Conservation (phyloP, 1,140 invertebrate species). For the Pogonus chalceus region DNA sequence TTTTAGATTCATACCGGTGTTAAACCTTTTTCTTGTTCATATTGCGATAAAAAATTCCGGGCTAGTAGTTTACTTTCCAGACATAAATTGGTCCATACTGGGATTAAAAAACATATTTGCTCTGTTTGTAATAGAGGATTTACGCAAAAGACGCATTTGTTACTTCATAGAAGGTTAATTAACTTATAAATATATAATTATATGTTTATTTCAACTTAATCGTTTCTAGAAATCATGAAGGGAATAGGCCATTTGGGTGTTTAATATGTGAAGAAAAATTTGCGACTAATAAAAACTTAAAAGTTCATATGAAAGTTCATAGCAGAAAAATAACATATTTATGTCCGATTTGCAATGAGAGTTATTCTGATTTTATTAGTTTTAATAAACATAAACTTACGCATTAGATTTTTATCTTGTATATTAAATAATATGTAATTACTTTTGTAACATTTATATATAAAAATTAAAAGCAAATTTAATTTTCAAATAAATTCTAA, state of each 20-base stretch:
- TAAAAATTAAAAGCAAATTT: too few species aligned
- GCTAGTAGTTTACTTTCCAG: not conserved
- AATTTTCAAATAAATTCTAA: too few species aligned
- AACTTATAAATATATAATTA: too few species aligned
- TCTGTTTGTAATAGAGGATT: not conserved
- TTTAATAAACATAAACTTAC: slow-evolving; percentile 22
- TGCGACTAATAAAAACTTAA: slow-evolving; percentile 29
- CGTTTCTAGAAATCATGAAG: slow-evolving; percentile 32
- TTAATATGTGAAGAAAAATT: slow-evolving; percentile 28
- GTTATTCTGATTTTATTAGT: slow-evolving; percentile 30
- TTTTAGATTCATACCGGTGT: too few species aligned
- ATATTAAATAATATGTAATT: too few species aligned
- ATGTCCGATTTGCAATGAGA: slow-evolving; percentile 27
- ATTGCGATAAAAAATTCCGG: not conserved
- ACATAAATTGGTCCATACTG: not conserved
- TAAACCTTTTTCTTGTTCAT: not conserved
- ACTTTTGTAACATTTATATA: too few species aligned
- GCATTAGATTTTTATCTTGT: too few species aligned
- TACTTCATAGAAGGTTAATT: slow-evolving; percentile 52
- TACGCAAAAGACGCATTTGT: slow-evolving; percentile 41
- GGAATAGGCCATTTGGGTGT: slow-evolving; percentile 34
- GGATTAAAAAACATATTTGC: not conserved
- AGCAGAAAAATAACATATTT: slow-evolving; percentile 30
- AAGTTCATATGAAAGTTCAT: slow-evolving; percentile 29
- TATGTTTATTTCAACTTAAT: too few species aligned